Conservation (phyloP, 53 echinoderm and acorn worm species). For the Luidia sarsii region DNA sequence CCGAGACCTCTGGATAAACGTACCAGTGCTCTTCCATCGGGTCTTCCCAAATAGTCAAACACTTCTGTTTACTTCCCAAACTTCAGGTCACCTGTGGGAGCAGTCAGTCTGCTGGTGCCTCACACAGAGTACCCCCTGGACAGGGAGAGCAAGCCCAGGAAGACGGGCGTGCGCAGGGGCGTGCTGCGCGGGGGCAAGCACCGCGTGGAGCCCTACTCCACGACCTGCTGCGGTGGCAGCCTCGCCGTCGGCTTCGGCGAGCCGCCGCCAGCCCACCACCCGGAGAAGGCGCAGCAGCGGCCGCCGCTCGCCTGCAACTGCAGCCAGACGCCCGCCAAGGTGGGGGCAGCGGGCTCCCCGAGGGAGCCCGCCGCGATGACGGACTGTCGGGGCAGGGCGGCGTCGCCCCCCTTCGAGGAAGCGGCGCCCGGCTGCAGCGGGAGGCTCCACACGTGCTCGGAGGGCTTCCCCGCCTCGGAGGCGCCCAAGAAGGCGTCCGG, state of each 20-base stretch:
- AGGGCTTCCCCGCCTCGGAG: conserved; percentile 3
- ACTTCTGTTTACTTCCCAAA: no score
- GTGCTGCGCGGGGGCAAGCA: conserved; percentile 48
- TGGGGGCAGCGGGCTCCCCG: no score
- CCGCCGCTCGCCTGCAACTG: background rate
- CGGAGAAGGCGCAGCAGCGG: conserved; percentile 9
- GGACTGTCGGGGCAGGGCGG: background rate
- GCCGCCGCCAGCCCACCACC: background rate
- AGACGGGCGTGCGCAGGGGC: conserved; percentile 26
- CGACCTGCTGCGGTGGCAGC: background rate
- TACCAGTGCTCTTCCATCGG: no score
- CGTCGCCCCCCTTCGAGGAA: background rate
- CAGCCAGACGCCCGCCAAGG: background rate
- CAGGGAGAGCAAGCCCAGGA: conserved; percentile 48
- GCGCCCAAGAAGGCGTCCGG: background rate
- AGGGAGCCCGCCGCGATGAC: background rate
- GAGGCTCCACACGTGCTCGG: conserved; percentile 8
- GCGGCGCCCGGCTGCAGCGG: background rate
- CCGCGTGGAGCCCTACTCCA: conserved; percentile 65
- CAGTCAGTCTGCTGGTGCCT: conserved; percentile 50
- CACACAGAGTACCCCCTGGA: conserved; percentile 53
- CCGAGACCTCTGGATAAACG: no score
- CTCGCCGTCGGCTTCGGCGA: background rate
- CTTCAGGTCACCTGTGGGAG: conserved; percentile 52
- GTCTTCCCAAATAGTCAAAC: no score